phyloP scores from a whole-genome alignment of 2,888 invertebrate genomes.

The Drosophila cognata region DNA sequence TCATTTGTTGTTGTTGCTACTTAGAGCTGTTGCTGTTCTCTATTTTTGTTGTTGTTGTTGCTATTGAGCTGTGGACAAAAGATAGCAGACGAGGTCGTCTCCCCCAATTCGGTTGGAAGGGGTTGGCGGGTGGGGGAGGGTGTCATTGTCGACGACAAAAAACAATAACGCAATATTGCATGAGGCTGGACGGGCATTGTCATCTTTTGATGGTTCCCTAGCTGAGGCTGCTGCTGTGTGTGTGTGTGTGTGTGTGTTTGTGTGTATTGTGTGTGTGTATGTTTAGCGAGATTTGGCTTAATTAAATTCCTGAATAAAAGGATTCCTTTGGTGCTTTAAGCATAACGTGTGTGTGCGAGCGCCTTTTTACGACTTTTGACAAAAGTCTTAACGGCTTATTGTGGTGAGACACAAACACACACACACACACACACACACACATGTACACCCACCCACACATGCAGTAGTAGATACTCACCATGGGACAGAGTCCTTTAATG shows the following conservation, averaged over 20 bases:
- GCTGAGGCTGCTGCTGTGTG: conserved; percentile 19
- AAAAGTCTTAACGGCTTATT: conserved; percentile 76
- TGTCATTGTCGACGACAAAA: conserved; percentile 39
- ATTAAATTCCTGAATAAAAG: conserved; percentile 76
- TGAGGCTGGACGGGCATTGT: conserved; percentile 61
- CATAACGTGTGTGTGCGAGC: conserved; percentile 21
- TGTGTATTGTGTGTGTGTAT: conserved; percentile 21
- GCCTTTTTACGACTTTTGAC: conserved; percentile 69
- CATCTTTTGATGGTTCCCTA: conserved; percentile 59
- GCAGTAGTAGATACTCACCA: not conserved
- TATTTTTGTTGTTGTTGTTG: conserved; percentile 22
- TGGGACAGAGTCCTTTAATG: conserved; percentile 20
- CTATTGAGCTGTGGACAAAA: conserved; percentile 21
- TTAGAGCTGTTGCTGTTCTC: conserved; percentile 5
- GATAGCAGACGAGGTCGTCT: conserved; percentile 50
- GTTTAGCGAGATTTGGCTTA: conserved; percentile 75
- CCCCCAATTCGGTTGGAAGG: conserved; percentile 3
- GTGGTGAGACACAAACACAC: conserved; percentile 23
- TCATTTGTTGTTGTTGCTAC: conserved; percentile 26
- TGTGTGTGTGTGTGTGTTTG: conserved; percentile 14
- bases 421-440: conserved; percentile 10
- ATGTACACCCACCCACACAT: not conserved
- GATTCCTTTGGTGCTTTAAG: conserved; percentile 65
- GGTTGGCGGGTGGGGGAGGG: not conserved
- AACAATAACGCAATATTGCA: conserved; percentile 74